Conservation (phyloP, 2,888 invertebrate species). For the Darwinula stevensoni region DNA sequence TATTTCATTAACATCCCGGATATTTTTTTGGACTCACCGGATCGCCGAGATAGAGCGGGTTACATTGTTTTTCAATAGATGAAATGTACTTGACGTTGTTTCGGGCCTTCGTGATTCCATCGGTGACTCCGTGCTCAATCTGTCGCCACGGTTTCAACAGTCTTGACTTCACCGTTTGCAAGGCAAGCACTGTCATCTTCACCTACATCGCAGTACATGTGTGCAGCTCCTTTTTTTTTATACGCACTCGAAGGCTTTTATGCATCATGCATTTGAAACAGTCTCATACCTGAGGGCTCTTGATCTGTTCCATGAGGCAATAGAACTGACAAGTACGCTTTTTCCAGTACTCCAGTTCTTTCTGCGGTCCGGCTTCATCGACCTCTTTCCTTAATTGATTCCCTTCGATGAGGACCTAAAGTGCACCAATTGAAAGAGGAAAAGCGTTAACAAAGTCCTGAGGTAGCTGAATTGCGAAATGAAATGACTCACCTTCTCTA, state of each 20-base stretch:
- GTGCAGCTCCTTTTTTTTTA: conserved; percentile 4
- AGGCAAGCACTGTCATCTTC: conserved; percentile 32
- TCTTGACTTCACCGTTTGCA: conserved; percentile 43
- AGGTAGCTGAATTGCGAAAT: background rate
- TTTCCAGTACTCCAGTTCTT: conserved; percentile 89
- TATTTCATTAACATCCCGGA: background rate
- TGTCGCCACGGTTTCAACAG: conserved; percentile 51
- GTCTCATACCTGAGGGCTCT: conserved; percentile 22
- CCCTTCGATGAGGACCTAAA: conserved; percentile 55
- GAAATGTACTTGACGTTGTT: conserved; percentile 86
- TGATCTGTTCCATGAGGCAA: conserved; percentile 43
- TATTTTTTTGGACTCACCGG: conserved; percentile 40
- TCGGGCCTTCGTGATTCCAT: conserved; percentile 79
- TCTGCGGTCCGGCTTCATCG: conserved; percentile 63
- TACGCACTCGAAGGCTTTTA: too few species aligned
- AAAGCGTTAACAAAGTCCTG: conserved; percentile 7
- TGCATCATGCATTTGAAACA: conserved; percentile 4
- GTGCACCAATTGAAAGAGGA: conserved; percentile 8
- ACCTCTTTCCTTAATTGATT: conserved; percentile 71
- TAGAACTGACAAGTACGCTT: conserved; percentile 75
- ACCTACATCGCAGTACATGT: conserved; percentile 29
- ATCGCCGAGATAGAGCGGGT: conserved; percentile 67
- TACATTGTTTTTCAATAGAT: conserved; percentile 77
- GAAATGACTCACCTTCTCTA: conserved; percentile 13
- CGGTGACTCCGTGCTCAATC: conserved; percentile 64